These are phyloP conservation scores for Cygnus buccinator DNA, from an alignment of 2,113 vertebrate species.

Conservation along the genomic window DNA sequence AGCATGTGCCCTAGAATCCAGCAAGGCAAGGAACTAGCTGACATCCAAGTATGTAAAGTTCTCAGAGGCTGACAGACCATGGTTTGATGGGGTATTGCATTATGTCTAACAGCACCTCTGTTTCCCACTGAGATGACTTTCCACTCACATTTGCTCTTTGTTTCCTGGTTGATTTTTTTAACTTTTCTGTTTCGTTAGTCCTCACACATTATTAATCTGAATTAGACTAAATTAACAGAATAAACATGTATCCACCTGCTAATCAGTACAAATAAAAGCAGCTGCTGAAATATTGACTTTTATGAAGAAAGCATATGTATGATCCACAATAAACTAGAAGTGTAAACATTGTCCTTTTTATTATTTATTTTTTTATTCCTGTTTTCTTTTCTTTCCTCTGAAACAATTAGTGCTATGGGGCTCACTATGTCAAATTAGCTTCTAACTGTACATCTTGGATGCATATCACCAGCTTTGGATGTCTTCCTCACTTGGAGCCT, in stretches of 20 bases:
- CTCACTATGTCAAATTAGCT: not conserved
- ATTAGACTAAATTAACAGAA: not conserved
- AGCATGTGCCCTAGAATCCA: not conserved
- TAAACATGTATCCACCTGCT: not conserved
- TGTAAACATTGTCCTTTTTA: not conserved
- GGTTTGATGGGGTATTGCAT: accelerated
- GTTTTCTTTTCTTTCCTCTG: accelerated
- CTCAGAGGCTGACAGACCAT: not conserved
- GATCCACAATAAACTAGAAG: not conserved
- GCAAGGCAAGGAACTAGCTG: not conserved
- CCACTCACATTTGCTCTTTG: not conserved
- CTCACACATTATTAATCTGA: not conserved
- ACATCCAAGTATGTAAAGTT: not conserved
- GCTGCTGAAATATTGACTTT: not conserved
- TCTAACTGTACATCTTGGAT: not conserved
- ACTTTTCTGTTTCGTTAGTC: not conserved
- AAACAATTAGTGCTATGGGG: accelerated
- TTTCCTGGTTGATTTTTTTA: not conserved
- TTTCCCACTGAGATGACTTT: not conserved
- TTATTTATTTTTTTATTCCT: not conserved
- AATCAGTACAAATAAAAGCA: not conserved
- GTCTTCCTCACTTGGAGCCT: not conserved
- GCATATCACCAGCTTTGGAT: not conserved
- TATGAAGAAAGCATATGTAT: accelerated
- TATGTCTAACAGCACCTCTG: not conserved